Evolutionary conservation across 53 echinoderm and acorn worm species (phyloP).

Genomic region (Actinopyga echinites): DNA sequence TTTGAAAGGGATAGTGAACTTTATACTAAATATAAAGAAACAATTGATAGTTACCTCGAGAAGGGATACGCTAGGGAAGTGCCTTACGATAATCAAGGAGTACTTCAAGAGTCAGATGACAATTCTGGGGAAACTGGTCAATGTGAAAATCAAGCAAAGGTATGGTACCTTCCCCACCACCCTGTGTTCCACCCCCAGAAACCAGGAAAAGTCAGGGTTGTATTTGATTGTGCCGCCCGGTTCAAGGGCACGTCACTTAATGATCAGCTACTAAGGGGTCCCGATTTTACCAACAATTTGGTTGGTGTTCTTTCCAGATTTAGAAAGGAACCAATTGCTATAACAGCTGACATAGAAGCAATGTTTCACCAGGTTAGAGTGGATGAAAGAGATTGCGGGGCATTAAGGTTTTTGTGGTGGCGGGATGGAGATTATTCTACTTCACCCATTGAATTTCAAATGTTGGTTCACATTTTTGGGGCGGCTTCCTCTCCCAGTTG

Average conservation of each 20-base stretch:
- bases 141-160: not conserved
- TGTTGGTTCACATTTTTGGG: constrained; percentile 59
- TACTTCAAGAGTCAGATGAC: constrained; percentile 25
- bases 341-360: constrained; percentile 63
- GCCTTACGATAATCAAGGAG: not conserved
- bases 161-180: constrained; percentile 31
- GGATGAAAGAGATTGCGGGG: constrained; percentile 22
- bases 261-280: constrained; percentile 49
- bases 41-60: constrained; percentile 9
- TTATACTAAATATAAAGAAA: not conserved
- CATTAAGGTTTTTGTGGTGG: constrained; percentile 67
- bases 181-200: constrained; percentile 29
- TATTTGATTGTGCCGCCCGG: constrained; percentile 54
- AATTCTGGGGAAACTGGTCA: not conserved
- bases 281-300: constrained; percentile 57
- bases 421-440: constrained; percentile 3
- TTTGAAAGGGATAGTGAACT: not conserved
- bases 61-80: constrained; percentile 42
- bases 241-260: constrained; percentile 52
- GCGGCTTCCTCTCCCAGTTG: constrained; percentile 61
- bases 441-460: constrained; percentile 36
- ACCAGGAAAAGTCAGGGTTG: too few species aligned
- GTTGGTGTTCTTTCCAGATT: constrained; percentile 59
- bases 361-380: constrained; percentile 80
- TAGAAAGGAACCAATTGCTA: constrained; percentile 52